Conservation (phyloP, 2,888 invertebrate species). For the Uropetala carovei region DNA sequence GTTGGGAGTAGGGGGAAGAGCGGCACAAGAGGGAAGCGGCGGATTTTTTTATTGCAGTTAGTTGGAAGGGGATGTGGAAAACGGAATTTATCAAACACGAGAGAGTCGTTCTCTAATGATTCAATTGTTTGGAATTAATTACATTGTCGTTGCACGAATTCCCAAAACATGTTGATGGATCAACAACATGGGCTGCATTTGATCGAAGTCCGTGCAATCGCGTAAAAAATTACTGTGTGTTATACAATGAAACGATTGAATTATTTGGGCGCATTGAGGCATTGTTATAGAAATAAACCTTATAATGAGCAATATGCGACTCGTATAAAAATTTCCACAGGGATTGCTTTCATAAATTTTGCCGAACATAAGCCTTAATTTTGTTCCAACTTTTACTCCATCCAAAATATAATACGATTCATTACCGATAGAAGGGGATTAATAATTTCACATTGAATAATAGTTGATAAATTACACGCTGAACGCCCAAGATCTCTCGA, state of each 20-base stretch:
- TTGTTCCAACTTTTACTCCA: too few relatives aligned
- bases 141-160: constrained; percentile 15
- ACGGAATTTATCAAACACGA: constrained; percentile 8
- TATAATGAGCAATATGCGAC: too few relatives aligned
- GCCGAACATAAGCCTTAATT: too few relatives aligned
- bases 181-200: not conserved
- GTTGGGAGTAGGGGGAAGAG: not conserved
- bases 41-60: not conserved
- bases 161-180: not conserved
- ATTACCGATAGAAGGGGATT: too few relatives aligned
- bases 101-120: not conserved
- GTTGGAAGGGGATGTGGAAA: not conserved
- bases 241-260: not conserved
- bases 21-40: not conserved
- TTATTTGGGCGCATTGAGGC: too few relatives aligned
- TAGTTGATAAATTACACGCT: too few relatives aligned
- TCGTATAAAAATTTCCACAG: too few relatives aligned
- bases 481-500: too few relatives aligned
- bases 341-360: too few relatives aligned
- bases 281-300: too few relatives aligned
- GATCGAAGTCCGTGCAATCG: not conserved
- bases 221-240: not conserved
- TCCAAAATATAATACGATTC: too few relatives aligned
- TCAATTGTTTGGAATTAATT: constrained; percentile 32
- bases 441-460: too few relatives aligned